Base-by-base conservation (phyloP, 1,140 invertebrate species). In the Trichomalopsis sarcophagae region DNA sequence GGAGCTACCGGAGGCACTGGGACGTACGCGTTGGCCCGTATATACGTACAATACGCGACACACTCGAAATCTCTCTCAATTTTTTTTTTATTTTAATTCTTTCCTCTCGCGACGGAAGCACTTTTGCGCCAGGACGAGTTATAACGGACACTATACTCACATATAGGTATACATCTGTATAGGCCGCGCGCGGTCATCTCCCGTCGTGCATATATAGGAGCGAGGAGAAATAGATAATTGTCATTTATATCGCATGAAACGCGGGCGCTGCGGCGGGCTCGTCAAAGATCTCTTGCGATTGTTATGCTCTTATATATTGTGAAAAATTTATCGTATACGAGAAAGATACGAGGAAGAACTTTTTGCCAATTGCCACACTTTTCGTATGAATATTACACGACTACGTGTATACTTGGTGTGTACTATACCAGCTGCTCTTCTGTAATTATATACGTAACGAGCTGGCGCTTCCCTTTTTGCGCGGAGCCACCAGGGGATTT, bases 171-270 rank as follows among this genome's bases (percentile, higher is more conserved):
- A 69, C 68, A 71, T 6, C 55, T 44, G 40, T 44, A 30, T 27
- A 11, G 6, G n/a, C 69, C 50, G 47, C 30, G 17, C 55, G 17
- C 17, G 55, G 7, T 62, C 55, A n/a, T 62, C 55, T 62, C 55
- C 17, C 55, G 14, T 62, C 17, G 5, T 36, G 27, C 33, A 36
- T 36, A 36, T 36, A 36, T 36, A 62, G 62, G 13, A 27, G 69
- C 69, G 69, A 71, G 0, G 66, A 79, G 66, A 79, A 69, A 84
- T 84, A 79, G 82, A 78, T 84, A 88, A 91, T 91, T 91, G 91
- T 89, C 88, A 91, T 91, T 90, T 89, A 91, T 91, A 90, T 90
- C 91, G 91, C 91, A 92, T 92, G 91, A 91, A 91, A 91, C 87
- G 91, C 89, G 90, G 91, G 91, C 90, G 91, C 90, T 92, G 91